Evolutionary conservation across 37 sponge, comb jelly and placozoan species (phyloP).

Genomic region (Cliona cf. orientalis): DNA sequence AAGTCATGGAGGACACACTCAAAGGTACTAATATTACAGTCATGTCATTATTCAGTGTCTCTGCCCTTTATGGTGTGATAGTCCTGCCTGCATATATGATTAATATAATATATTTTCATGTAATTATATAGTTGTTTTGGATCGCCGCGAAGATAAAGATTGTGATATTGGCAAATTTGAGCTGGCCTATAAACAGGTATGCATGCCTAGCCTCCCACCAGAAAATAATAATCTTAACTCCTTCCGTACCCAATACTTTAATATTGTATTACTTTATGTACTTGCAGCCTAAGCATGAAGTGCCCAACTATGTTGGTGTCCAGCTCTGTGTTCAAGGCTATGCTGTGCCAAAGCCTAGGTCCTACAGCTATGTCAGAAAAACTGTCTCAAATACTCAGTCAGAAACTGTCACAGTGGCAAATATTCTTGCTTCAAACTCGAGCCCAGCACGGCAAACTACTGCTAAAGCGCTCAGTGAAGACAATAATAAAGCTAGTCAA

Average conservation of each 20-base stretch:
- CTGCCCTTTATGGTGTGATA: neutral
- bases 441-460: neutral
- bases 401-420: neutral
- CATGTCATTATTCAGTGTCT: neutral
- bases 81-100: neutral
- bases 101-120: neutral
- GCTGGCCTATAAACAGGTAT: constrained; percentile 83
- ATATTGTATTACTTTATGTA: neutral
- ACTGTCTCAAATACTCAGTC: neutral
- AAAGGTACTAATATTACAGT: constrained; percentile 66
- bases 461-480: neutral
- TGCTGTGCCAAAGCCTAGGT: constrained; percentile 21
- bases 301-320: constrained; percentile 70
- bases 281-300: constrained; percentile 65
- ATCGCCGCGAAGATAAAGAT: constrained; percentile 63
- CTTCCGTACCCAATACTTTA: neutral
- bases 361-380: neutral
- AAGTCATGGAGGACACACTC: constrained; percentile 89
- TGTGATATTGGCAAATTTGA: constrained; percentile 82
- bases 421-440: neutral
- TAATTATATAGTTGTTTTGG: constrained; percentile 63
- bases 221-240: too few relatives aligned
- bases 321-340: constrained; percentile 83
- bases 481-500: neutral
- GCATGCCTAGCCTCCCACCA: too few relatives aligned